A percentile compares a stretch with the other conserved stretches of the same genome.
Evolutionary conservation across 2,797 vertebrate species (phyloP).

Genomic region (Fratercula arctica): DNA sequence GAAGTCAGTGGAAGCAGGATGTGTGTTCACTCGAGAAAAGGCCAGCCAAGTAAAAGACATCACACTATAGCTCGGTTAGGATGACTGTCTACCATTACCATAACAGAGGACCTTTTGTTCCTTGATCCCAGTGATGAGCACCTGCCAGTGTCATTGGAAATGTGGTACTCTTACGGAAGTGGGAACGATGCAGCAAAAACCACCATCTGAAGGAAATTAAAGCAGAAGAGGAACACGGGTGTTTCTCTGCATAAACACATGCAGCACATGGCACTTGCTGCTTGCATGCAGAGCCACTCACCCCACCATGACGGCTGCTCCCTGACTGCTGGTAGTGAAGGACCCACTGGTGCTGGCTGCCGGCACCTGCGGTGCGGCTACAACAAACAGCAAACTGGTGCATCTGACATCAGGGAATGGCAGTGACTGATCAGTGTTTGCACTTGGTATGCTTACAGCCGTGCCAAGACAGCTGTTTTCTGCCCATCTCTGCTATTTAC

Average conservation of each 20-base stretch:
- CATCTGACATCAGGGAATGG: not conserved
- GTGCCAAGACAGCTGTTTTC: not conserved
- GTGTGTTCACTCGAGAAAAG: not conserved
- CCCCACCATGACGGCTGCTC: fast-evolving
- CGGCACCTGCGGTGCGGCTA: fast-evolving
- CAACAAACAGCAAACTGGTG: not conserved
- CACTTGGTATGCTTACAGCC: fast-evolving
- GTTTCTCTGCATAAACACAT: not conserved
- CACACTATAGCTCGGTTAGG: not conserved
- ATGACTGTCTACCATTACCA: fast-evolving
- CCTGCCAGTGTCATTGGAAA: not conserved
- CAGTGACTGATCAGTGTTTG: not conserved
- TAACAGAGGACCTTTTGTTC: not conserved
- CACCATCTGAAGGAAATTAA: not conserved
- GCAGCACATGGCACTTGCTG: fast-evolving
- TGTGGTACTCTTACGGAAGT: not conserved
- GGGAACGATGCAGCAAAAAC: not conserved
- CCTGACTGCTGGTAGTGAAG: fast-evolving
- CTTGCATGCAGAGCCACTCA: not conserved
- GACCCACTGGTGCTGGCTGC: not conserved
- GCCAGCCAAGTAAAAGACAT: not conserved
- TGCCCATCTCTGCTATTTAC: not conserved
- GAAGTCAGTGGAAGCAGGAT: not conserved
- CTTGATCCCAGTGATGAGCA: not conserved
- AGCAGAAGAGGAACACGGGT: not conserved